Conservation (phyloP, 2,113 vertebrate species). For the Centrocercus urophasianus region DNA sequence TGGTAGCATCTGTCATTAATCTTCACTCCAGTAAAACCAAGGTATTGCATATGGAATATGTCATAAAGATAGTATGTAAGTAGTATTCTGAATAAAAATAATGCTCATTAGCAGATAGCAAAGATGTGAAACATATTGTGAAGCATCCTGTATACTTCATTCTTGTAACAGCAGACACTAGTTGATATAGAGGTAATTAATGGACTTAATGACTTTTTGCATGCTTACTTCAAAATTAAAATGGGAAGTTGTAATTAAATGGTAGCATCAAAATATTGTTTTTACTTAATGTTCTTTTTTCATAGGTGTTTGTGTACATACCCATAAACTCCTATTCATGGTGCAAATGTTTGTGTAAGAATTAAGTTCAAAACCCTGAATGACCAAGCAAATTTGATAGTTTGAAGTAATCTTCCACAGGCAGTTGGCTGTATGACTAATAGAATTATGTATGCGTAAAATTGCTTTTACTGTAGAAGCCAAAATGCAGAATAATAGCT, state of each 20-base stretch:
- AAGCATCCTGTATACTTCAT: not conserved
- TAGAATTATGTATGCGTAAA: constrained; percentile 76
- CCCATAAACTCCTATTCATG: constrained; percentile 32
- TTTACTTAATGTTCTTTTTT: constrained; percentile 2
- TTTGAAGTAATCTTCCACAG: constrained; percentile 73
- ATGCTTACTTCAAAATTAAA: constrained; percentile 15
- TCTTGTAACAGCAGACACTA: constrained; percentile 51
- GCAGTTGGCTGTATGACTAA: constrained; percentile 77
- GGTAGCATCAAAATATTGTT: constrained; percentile 20
- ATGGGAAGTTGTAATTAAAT: not conserved
- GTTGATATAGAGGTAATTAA: constrained; percentile 44
- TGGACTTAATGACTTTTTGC: constrained; percentile 38
- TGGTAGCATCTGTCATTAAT: not conserved
- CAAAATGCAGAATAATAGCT: constrained; percentile 81
- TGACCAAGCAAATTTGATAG: constrained; percentile 74
- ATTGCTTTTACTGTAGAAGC: constrained; percentile 74
- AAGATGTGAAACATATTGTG: not conserved
- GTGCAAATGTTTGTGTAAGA: constrained; percentile 68
- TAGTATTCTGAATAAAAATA: constrained; percentile 43
- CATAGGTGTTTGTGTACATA: not conserved
- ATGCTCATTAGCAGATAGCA: constrained; percentile 41
- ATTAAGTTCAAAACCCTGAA: constrained; percentile 69
- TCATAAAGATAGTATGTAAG: not conserved
- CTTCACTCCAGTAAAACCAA: not conserved
- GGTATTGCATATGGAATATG: not conserved